These are phyloP conservation scores for Anhinga rufa DNA, from an alignment of 2,113 vertebrate species.

Conservation along the genomic window DNA sequence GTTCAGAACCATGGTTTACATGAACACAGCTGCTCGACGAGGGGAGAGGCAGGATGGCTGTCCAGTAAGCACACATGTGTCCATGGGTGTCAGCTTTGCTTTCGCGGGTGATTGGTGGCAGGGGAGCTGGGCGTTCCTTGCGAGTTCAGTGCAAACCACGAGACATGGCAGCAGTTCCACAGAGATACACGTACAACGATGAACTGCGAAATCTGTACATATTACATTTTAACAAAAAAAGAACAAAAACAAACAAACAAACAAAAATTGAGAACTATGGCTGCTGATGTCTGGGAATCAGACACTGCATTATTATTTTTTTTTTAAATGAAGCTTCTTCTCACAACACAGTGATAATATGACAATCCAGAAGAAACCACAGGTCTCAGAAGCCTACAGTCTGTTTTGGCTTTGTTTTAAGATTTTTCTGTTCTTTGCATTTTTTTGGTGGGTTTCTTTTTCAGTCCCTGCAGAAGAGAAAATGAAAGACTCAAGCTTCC, in stretches of 20 bases:
- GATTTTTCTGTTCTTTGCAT: not conserved
- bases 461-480: constrained; percentile 47
- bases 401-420: constrained; percentile 21
- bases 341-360: constrained; percentile 36
- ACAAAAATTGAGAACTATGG: constrained; percentile 59
- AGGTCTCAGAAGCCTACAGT: constrained; percentile 62
- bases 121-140: constrained; percentile 33
- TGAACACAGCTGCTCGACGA: constrained; percentile 92
- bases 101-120: constrained; percentile 42
- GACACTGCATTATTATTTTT: constrained; percentile 40
- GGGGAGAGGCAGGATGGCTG: constrained; percentile 67
- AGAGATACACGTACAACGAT: constrained; percentile 67
- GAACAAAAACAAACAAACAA: constrained; percentile 58
- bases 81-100: constrained; percentile 72
- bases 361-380: constrained; percentile 73
- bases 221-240: constrained; percentile 66
- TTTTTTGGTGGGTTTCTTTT: not conserved
- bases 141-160: constrained; percentile 50
- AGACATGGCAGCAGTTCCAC: constrained; percentile 77
- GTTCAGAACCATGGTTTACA: constrained; percentile 95
- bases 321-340: constrained; percentile 66
- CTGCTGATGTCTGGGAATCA: constrained; percentile 69
- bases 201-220: constrained; percentile 74
- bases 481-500: constrained; percentile 69
- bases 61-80: constrained; percentile 64